Conservation (phyloP, 1,140 invertebrate genomes). For the Apis laboriosa region DNA sequence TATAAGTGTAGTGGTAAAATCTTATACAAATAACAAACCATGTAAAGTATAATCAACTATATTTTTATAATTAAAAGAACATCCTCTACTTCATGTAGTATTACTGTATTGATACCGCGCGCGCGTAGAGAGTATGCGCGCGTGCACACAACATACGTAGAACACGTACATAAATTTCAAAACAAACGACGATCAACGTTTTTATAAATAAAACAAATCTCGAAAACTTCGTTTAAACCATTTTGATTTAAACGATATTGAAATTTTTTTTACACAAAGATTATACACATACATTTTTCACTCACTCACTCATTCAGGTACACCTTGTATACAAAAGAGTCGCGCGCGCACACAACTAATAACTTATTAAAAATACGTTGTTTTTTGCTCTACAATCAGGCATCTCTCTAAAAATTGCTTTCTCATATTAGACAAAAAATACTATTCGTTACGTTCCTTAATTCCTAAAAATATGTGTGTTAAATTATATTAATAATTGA, state of each 20-base stretch:
- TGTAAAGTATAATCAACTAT: slow-evolving; percentile 73
- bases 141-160: slow-evolving; percentile 36
- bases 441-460: slow-evolving; percentile 66
- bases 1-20: slow-evolving; percentile 50
- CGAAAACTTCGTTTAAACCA: slow-evolving; percentile 10
- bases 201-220: slow-evolving; percentile 45
- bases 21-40: slow-evolving; percentile 62
- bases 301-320: slow-evolving; percentile 44
- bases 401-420: slow-evolving; percentile 73
- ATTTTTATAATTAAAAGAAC: slow-evolving; percentile 74
- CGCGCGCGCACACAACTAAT: slow-evolving; percentile 69
- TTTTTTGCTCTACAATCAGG: slow-evolving; percentile 66
- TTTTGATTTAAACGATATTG: neutral
- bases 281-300: slow-evolving; percentile 24
- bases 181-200: slow-evolving; percentile 51
- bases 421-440: slow-evolving; percentile 69
- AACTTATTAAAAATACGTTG: slow-evolving; percentile 78
- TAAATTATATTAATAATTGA: slow-evolving; percentile 74
- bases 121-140: slow-evolving; percentile 38
- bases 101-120: slow-evolving; percentile 63
- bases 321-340: slow-evolving; percentile 54
- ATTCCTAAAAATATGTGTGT: slow-evolving; percentile 69
- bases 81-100: slow-evolving; percentile 68
- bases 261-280: slow-evolving; percentile 29
- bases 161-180: slow-evolving; percentile 46